Percentiles rank a stretch among this genome's conserved stretches.
phyloP scores from a whole-genome alignment of 2,113 vertebrate species.

The Hemibagrus wyckioides region DNA sequence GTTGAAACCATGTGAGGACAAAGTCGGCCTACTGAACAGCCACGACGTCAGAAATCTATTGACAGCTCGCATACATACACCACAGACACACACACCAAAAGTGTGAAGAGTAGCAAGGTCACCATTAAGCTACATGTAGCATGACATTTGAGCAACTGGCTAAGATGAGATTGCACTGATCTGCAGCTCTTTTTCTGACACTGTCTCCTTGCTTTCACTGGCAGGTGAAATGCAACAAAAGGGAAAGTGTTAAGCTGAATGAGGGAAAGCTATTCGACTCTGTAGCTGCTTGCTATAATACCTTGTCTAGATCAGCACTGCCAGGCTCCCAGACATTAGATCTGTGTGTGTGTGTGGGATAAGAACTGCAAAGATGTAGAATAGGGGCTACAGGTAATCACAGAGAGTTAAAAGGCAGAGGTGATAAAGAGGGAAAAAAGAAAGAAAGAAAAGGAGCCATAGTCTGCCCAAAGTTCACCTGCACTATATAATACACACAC shows the following conservation, averaged over 20 bases:
- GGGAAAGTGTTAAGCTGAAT: slow-evolving; percentile 9
- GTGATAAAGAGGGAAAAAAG: too few species aligned
- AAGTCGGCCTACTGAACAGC: background rate
- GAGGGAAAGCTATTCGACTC: slow-evolving; percentile 9
- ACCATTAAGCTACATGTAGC: background rate
- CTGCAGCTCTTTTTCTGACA: slow-evolving; percentile 1
- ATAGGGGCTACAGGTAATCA: background rate
- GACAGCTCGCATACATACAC: background rate
- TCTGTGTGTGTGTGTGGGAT: background rate
- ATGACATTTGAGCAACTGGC: background rate
- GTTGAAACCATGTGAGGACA: background rate
- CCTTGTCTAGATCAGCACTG: slow-evolving; percentile 22
- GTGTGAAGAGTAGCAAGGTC: background rate
- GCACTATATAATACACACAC: slow-evolving; percentile 1
- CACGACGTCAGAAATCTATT: background rate
- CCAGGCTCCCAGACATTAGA: background rate
- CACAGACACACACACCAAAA: background rate
- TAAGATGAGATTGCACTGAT: slow-evolving; percentile 17
- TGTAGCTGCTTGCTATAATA: slow-evolving; percentile 10
- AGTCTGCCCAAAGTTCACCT: background rate
- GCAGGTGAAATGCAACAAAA: slow-evolving; percentile 19
- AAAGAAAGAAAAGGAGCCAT: background rate
- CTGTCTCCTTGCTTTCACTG: background rate
- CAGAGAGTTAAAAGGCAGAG: background rate
- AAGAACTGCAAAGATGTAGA: background rate